A percentile compares a stretch with the other conserved stretches of the same genome.
Evolutionary conservation across 92 coral and sea anemone genomes (phyloP).

Genomic region (Porites evermanni): DNA sequence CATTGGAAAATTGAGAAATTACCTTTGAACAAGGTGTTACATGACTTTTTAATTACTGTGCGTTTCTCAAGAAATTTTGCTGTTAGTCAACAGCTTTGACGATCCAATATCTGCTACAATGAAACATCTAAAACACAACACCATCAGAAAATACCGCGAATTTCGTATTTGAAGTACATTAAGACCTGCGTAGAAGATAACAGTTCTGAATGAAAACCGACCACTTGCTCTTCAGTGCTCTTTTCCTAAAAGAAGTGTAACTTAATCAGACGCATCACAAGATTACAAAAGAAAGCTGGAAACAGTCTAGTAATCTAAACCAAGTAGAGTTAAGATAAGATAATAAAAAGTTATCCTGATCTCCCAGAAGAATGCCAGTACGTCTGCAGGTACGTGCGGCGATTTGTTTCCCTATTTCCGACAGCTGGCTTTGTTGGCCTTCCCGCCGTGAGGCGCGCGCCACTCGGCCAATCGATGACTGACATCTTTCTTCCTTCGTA

Average conservation of each 20-base stretch:
- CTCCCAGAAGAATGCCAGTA: conserved; percentile 20
- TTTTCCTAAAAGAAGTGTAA: too few relatives aligned
- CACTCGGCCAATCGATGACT: conserved; percentile 28
- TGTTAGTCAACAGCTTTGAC: too few relatives aligned
- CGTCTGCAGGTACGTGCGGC: background rate
- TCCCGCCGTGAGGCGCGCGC: conserved; percentile 27
- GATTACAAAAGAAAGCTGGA: background rate
- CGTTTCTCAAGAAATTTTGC: too few relatives aligned
- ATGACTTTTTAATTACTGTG: too few relatives aligned
- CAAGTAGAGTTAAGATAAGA: background rate
- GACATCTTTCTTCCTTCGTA: conserved; percentile 24
- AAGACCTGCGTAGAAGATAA: too few relatives aligned
- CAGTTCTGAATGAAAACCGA: background rate
- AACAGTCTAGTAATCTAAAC: conserved; percentile 20
- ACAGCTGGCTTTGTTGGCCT: conserved; percentile 18
- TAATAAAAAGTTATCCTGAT: background rate
- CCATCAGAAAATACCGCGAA: too few relatives aligned
- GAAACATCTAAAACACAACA: too few relatives aligned
- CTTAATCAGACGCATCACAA: background rate
- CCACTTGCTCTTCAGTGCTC: background rate
- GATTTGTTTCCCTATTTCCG: background rate
- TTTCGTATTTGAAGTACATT: too few relatives aligned
- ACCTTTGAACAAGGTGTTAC: too few relatives aligned
- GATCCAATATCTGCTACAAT: too few relatives aligned
- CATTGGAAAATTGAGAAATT: too few relatives aligned